Evolutionary conservation across 2,888 invertebrate genomes (phyloP), one percentile per base, ranked within the genome.

Genomic region (Anthophora plumipes): DNA sequence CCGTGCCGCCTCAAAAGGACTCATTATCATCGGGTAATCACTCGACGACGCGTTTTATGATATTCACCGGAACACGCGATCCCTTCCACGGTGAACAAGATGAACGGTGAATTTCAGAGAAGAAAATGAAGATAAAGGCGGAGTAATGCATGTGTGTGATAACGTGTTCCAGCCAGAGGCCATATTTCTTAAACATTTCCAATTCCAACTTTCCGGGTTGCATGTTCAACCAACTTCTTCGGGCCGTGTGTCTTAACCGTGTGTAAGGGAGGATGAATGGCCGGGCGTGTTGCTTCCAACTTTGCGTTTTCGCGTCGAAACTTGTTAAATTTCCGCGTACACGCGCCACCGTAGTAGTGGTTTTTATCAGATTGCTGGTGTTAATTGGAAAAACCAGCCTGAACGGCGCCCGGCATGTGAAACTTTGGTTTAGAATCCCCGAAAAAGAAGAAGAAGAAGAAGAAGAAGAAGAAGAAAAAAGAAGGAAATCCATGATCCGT

Each of bases 1-100:
- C 43, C 74, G 74, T 39, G 25, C 80, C 79, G 75, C 74, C 77
- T 55, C 52, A 73, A 82, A 69, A 50, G 82, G 71, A 79, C 79
- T 83, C 77, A 76, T 83, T 79, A 82, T 80, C 83, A 72, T 82
- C 64, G 22, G 52, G 74, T 80, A 83, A 83, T 74, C 71, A 83
- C 73, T 67, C 83, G 54, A 79, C 75, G 82, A 83, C 75, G 82
- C 67, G 75, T 83, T 79, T 63, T 70, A 61, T 70, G 77, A 80
- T n/a, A n/a, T 81, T 83, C 74, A 72, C 64, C 31, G 80, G 55
- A 72, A 77, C 82, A 76, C 79, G 81, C 77, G 64, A 77, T 66
- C 31, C 82, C 82, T 31, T 31, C 31, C 2, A 1, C 31, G 31
- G n/a, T n/a, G 31, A 31, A 31, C 31, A 31, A 31, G 31, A 31